Evolutionary conservation across 2,888 invertebrate genomes (phyloP).

Genomic region (Copidosoma aretas): DNA sequence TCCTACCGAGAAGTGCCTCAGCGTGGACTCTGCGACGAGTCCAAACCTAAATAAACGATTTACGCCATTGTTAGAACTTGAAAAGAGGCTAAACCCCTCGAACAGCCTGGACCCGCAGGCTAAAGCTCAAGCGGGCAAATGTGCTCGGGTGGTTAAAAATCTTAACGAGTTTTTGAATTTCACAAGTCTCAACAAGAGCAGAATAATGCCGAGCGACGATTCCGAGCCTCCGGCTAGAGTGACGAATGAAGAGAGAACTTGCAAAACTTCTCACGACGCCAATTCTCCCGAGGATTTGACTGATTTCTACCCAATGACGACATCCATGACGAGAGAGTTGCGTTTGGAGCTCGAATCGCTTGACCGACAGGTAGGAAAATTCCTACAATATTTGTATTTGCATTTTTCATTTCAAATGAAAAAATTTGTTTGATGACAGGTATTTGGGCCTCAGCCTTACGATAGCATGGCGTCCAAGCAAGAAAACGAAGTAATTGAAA

Average conservation of each 20-base stretch:
- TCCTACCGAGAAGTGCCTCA: slow-evolving; percentile 56
- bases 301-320: slow-evolving; percentile 83
- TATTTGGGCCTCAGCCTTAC: slow-evolving; percentile 70
- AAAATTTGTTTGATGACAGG: slow-evolving; percentile 59
- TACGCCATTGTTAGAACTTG: slow-evolving; percentile 47
- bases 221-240: slow-evolving; percentile 52
- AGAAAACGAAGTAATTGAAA: slow-evolving; percentile 53
- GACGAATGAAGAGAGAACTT: slow-evolving; percentile 54
- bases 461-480: slow-evolving; percentile 54
- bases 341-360: slow-evolving; percentile 82
- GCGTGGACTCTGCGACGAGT: slow-evolving; percentile 48
- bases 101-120: slow-evolving; percentile 39
- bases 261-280: slow-evolving; percentile 53
- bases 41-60: slow-evolving; percentile 48
- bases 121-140: slow-evolving; percentile 52
- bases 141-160: slow-evolving; percentile 73
- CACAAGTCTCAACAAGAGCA: slow-evolving; percentile 72
- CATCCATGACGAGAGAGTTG: slow-evolving; percentile 84
- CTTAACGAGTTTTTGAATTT: slow-evolving; percentile 85
- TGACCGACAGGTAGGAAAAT: slow-evolving; percentile 77
- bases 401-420: not conserved
- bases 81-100: slow-evolving; percentile 40
- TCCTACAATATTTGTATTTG: no score
- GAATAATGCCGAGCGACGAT: slow-evolving; percentile 61
- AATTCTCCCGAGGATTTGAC: slow-evolving; percentile 80